phyloP scores from a whole-genome alignment of 1,140 invertebrate genomes.

The Atta texana region DNA sequence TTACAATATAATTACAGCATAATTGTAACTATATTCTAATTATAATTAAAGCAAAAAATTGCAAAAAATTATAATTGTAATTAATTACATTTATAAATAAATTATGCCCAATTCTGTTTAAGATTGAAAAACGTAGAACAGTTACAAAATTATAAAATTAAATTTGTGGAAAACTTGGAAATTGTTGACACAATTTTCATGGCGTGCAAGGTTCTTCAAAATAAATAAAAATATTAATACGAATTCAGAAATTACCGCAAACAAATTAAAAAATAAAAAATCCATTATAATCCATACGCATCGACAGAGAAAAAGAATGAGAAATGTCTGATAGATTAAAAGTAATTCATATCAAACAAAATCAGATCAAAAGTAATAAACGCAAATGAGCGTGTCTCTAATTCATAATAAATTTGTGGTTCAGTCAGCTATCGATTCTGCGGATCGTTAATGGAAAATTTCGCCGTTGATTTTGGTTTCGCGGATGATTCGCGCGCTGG shows the following conservation, averaged over 20 bases:
- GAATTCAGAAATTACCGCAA: background rate
- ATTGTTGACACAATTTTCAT: background rate
- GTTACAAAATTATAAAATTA: background rate
- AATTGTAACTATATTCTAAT: too few species aligned
- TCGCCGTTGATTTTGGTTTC: background rate
- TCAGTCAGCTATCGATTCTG: background rate
- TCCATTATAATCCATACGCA: background rate
- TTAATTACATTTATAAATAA: too few species aligned
- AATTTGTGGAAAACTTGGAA: background rate
- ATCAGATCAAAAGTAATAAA: background rate
- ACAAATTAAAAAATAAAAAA: constrained; percentile 6
- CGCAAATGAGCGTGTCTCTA: background rate
- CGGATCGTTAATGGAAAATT: constrained; percentile 51
- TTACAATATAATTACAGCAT: too few species aligned
- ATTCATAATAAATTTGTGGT: constrained; percentile 1
- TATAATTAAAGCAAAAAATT: too few species aligned
- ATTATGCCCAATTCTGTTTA: too few species aligned
- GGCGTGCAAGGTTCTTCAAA: background rate
- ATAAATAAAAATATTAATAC: background rate
- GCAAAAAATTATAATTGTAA: too few species aligned
- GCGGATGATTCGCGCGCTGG: background rate
- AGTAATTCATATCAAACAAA: background rate
- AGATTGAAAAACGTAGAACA: too few species aligned
- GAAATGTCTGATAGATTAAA: background rate
- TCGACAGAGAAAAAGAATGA: background rate